Conservation (phyloP, 1,140 invertebrate species). For the Megathymus violae region DNA sequence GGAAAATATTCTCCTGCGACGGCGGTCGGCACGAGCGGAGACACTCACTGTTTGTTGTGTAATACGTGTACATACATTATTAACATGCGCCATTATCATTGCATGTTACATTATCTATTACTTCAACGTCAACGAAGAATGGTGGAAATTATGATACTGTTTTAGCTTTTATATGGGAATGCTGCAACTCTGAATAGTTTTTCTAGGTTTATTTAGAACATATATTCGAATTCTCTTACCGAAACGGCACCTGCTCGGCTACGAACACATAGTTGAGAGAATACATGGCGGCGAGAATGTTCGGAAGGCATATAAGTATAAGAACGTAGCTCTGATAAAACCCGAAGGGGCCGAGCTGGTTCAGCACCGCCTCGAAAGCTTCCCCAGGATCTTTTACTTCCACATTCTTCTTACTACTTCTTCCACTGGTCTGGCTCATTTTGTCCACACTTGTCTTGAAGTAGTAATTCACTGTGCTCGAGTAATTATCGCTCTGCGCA, state of each 20-base stretch:
- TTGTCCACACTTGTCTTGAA: conserved; percentile 10
- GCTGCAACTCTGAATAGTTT: not conserved
- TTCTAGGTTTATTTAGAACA: not conserved
- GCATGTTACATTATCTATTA: not conserved
- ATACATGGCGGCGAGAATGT: conserved; percentile 81
- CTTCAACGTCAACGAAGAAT: not conserved
- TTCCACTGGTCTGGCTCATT: conserved; percentile 1
- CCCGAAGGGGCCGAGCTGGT: conserved; percentile 76
- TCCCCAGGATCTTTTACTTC: conserved; percentile 35
- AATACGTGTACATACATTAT: not conserved
- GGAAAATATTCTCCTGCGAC: not conserved
- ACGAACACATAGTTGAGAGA: conserved; percentile 84
- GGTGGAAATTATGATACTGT: not conserved
- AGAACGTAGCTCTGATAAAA: conserved; percentile 83
- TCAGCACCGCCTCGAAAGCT: conserved; percentile 57
- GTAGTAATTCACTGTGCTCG: conserved; percentile 1
- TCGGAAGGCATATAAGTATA: conserved; percentile 80
- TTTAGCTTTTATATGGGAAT: not conserved
- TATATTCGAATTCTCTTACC: conserved; percentile 61
- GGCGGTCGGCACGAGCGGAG: no score
- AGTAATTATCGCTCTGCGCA: conserved; percentile 7
- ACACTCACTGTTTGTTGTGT: no score
- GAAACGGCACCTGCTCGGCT: conserved; percentile 82
- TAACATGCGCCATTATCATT: not conserved
- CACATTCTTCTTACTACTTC: conserved; percentile 1